Conservation (phyloP, 1,140 invertebrate genomes). For the Trichomalopsis sarcophagae region DNA sequence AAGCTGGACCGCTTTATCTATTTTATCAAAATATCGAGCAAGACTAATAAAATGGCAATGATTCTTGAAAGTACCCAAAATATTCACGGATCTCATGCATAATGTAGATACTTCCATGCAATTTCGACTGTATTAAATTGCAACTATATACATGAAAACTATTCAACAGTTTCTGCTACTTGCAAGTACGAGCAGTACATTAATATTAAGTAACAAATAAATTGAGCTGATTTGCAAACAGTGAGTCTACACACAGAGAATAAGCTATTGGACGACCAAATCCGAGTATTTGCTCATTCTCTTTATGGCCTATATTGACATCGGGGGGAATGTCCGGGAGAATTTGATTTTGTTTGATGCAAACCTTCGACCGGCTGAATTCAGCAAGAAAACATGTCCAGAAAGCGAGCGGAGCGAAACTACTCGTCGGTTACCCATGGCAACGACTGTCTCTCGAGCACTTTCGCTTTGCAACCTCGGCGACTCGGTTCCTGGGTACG, state of each 20-base stretch:
- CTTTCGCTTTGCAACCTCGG: not conserved
- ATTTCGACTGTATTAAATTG: not conserved
- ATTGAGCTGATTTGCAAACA: not conserved
- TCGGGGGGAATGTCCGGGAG: too few species aligned
- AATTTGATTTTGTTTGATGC: not conserved
- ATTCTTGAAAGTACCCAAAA: not conserved
- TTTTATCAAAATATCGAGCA: not conserved
- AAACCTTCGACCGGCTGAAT: not conserved
- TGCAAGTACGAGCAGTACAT: too few species aligned
- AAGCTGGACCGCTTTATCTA: not conserved
- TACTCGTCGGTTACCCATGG: not conserved
- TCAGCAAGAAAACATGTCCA: not conserved
- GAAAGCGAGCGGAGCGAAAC: too few species aligned
- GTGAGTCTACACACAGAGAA: not conserved
- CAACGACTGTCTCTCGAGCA: slow-evolving; percentile 12
- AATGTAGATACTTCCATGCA: not conserved
- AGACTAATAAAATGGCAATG: not conserved
- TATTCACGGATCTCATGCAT: not conserved
- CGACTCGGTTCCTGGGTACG: not conserved
- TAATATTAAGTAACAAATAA: too few species aligned
- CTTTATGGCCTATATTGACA: too few species aligned
- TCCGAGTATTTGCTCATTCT: too few species aligned
- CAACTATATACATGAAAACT: not conserved
- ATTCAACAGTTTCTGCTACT: not conserved
- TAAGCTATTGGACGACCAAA: not conserved